Base-by-base conservation (phyloP, 2,888 invertebrate species). In the Rhorus exstirpatorius region DNA sequence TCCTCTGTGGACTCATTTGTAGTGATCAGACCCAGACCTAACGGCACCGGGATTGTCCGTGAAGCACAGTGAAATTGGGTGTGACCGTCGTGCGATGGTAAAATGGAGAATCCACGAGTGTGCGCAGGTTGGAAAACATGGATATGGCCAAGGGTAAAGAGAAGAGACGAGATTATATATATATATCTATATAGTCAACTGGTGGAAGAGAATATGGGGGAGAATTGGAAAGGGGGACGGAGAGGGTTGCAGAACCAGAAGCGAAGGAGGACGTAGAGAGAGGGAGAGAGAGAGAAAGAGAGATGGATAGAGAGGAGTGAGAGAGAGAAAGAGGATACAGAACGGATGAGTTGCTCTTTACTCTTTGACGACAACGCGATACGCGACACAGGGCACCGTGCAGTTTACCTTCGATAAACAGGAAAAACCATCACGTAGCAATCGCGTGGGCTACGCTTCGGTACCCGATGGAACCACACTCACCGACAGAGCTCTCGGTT, bases 321-420 rank as follows among this genome's bases (percentile, higher is more conserved):
- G 76, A 60, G 41, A 35, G 17, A 60, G 38, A 26, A 51, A 61
- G 63, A 46, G 63, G 55, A 58, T 21, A 38, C 12, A 55, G 72
- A 72, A 35, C 51, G 67, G 72, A 72, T 77, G 74, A 75, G 75
- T 68, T 70, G 80, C 85, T 83, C 85, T 86, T 86, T 84, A 83
- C 86, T 84, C 86, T 81, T 83, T 86, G 85, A 84, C 83, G 77
- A 81, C 63, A 76, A 70, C 41, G 63, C 79, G 63, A 74, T 38
- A 44, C 72, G 67, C 60, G 58, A 49, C 61, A 71, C 60, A 81
- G 63, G 75, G 35, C 83, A 83, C 67, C 78, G 82, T 85, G 21
- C 83, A 83, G 84, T 86, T 85, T 86, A 85, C 85, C 86, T 86
- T 85, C 86, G 85, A 85, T 86, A 85, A 86, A 86, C 84, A 85